A percentile compares a stretch with the other conserved stretches of the same genome.
These are phyloP conservation scores for Napeogenes sylphis DNA, from an alignment of 2,888 invertebrate genomes.

Conservation along the genomic window DNA sequence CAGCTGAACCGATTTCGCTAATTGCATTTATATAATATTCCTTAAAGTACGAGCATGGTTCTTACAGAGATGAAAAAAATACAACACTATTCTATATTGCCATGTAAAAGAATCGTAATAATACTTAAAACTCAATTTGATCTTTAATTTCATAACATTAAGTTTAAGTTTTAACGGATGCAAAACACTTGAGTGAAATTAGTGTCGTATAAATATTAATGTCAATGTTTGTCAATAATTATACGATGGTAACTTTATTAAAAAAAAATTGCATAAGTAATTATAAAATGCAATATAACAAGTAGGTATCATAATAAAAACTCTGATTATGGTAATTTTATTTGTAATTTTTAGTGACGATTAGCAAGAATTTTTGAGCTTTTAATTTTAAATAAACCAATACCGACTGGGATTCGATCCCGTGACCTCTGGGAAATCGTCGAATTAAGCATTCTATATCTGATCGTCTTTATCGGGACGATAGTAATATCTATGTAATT, in stretches of 20 bases:
- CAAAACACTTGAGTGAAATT: background rate
- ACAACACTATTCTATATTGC: background rate
- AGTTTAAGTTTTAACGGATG: background rate
- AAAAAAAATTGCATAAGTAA: too few relatives aligned
- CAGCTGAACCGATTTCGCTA: background rate
- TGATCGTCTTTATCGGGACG: too few relatives aligned
- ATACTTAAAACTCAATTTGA: background rate
- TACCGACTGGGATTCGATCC: too few relatives aligned
- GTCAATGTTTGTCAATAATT: too few relatives aligned
- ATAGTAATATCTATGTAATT: background rate
- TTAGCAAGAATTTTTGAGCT: background rate
- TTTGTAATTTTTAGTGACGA: background rate
- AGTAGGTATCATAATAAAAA: too few relatives aligned
- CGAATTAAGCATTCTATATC: too few relatives aligned
- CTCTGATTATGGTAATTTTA: too few relatives aligned
- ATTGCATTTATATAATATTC: too few relatives aligned
- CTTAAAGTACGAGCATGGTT: background rate
- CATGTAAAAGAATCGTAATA: background rate
- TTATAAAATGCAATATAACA: too few relatives aligned
- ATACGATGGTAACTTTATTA: too few relatives aligned
- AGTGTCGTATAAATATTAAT: conserved; percentile 2
- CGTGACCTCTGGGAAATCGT: too few relatives aligned
- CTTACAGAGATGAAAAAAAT: background rate
- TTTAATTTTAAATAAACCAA: background rate
- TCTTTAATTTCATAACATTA: background rate